Percentiles rank a stretch among this genome's conserved stretches.
Conservation (phyloP, 2,797 vertebrate species). For the Brachyrhaphis roseni region DNA sequence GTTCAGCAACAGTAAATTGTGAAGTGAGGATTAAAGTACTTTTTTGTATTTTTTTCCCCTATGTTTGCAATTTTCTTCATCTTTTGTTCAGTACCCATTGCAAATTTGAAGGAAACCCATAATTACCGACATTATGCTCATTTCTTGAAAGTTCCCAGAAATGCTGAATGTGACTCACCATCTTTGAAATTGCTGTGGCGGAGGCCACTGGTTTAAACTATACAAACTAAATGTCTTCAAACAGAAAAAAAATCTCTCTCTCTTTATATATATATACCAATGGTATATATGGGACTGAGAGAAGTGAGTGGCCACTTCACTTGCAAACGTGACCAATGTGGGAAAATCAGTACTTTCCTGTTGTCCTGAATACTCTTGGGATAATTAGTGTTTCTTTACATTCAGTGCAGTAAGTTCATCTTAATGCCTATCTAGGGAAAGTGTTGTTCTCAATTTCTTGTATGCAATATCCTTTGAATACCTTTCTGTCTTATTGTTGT, state of each 20-base stretch:
- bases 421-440: slow-evolving; percentile 24
- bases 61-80: background rate
- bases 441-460: background rate
- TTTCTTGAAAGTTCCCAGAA: background rate
- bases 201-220: slow-evolving; percentile 31
- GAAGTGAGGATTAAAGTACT: background rate
- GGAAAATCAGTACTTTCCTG: slow-evolving; percentile 33
- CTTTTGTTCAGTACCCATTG: background rate
- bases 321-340: slow-evolving; percentile 58
- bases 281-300: slow-evolving; percentile 38
- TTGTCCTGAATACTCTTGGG: slow-evolving; percentile 16
- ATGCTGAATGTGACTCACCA: background rate
- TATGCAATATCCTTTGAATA: slow-evolving; percentile 7
- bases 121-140: background rate
- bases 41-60: background rate
- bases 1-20: background rate
- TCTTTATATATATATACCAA: too few relatives aligned
- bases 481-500: slow-evolving; percentile 16
- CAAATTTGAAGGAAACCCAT: background rate
- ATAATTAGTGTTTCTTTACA: slow-evolving; percentile 18
- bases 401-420: slow-evolving; percentile 13
- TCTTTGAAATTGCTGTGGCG: slow-evolving; percentile 22
- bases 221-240: slow-evolving; percentile 56
- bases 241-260: slow-evolving; percentile 20
- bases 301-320: slow-evolving; percentile 24